Evolutionary conservation across 1,140 invertebrate species (phyloP).

Genomic region (Drosophila santomea): DNA sequence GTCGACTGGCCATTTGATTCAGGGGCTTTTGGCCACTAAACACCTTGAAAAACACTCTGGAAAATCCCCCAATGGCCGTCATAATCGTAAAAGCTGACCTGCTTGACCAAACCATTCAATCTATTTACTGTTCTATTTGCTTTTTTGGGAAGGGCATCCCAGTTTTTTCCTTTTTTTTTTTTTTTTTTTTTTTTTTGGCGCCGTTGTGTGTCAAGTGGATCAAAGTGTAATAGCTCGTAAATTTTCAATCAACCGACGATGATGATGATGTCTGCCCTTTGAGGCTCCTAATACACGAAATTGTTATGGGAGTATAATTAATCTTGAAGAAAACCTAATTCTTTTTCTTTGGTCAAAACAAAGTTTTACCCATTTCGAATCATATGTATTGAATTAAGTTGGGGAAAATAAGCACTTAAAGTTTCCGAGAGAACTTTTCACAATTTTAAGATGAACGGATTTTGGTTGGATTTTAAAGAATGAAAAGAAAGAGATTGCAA

Average conservation of each 20-base stretch:
- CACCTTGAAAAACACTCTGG: conserved; percentile 18
- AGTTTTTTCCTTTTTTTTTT: neutral
- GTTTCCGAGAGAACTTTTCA: too few relatives aligned
- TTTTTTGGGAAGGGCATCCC: conserved; percentile 29
- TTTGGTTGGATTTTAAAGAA: too few relatives aligned
- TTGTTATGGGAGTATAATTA: conserved; percentile 16
- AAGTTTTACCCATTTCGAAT: neutral
- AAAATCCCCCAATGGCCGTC: conserved; percentile 31
- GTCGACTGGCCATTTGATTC: conserved; percentile 11
- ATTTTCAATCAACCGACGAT: conserved; percentile 49
- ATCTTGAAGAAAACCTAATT: conserved; percentile 26
- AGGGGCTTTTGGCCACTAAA: conserved; percentile 19
- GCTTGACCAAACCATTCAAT: conserved; percentile 47
- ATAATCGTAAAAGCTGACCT: conserved; percentile 38
- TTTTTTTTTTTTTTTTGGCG: neutral
- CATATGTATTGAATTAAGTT: neutral
- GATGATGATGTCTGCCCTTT: conserved; percentile 12
- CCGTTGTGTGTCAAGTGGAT: conserved; percentile 50
- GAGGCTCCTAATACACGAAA: conserved; percentile 19
- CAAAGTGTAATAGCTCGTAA: conserved; percentile 62
- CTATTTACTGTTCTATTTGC: conserved; percentile 45
- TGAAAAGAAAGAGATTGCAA: neutral
- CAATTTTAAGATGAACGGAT: too few relatives aligned
- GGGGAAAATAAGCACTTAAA: too few relatives aligned
- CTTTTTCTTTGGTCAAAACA: conserved; percentile 5